Percentiles rank a stretch among this genome's conserved stretches.
These are phyloP conservation scores for Oophaga sylvatica DNA, from an alignment of 2,797 vertebrate species.

Conservation along the genomic window DNA sequence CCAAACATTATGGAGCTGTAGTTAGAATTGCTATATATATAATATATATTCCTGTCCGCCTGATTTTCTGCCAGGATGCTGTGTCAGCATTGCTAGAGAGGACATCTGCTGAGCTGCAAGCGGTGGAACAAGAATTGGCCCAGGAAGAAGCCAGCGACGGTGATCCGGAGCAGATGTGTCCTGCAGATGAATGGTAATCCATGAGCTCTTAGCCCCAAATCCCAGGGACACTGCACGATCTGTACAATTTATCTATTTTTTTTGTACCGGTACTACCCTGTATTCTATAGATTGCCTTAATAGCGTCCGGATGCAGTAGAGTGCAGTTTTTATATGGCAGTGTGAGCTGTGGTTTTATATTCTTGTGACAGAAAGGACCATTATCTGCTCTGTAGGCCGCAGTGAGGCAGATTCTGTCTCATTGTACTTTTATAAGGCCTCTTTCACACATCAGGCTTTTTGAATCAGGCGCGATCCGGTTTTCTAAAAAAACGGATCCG, in stretches of 20 bases:
- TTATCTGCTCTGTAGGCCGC: neutral
- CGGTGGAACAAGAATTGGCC: constrained; percentile 78
- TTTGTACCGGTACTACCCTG: neutral
- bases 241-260: neutral
- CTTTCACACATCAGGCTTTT: too few species aligned
- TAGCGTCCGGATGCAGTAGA: neutral
- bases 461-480: too few species aligned
- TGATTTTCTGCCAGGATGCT: constrained; percentile 72
- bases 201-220: constrained; percentile 6
- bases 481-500: too few species aligned
- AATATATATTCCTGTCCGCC: neutral
- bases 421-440: neutral
- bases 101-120: constrained; percentile 80
- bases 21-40: neutral
- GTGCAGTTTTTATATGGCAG: too few species aligned
- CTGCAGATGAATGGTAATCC: constrained; percentile 75
- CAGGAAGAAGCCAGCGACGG: constrained; percentile 69
- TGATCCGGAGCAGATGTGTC: constrained; percentile 66
- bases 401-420: neutral
- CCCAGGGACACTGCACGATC: neutral
- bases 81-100: constrained; percentile 80
- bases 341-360: neutral
- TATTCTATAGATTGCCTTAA: neutral
- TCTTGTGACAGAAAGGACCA: neutral
- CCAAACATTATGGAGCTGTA: constrained; percentile 35